Evolutionary conservation across 2,888 invertebrate species (phyloP), one percentile per base, ranked within the genome.

Genomic region (Agrotis clavis): DNA sequence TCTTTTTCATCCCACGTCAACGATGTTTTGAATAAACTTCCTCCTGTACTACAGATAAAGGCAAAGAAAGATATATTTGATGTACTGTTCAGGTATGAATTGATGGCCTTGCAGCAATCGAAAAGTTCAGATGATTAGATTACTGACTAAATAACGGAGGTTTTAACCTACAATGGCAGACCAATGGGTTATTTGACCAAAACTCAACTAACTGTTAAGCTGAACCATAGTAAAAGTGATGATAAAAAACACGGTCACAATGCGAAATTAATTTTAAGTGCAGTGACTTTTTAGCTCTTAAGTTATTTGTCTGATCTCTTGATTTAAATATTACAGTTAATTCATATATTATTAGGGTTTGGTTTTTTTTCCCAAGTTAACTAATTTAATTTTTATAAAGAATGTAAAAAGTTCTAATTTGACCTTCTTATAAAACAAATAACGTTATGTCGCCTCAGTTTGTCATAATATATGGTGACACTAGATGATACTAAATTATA

Each of bases 11-110:
- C 1, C 0, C 69, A 69, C 25, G 41, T 69, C 1, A 57, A 50
- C 45, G 50, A 70, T 4, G 19, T 70, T 50, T 14, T 70, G 11
- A 69, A 57, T 50, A 70, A 70, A 57, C 69, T 70, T 19, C 56
- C 70, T 19, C 56, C 70, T 19, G 4, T 57, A 0, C 11, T 70
- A 19, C 69, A 68, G 50, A 57, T 70, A 30, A 70, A 57, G 19
- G 70, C 70, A 1, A 70, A 69, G 18, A 68, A 30, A 0, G 70
- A 70, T 0, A 50, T 70, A 30, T 70, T 50, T 1, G 57, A 68
- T 30, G 25, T 68, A 18, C 50, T 70, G 30, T 70, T 50, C 11
- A 69, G 50, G 18, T 70, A 70, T 1, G 57, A 70, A 30, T 48
- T 70, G 13, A 57, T 70, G 70, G 25, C 25, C 18, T 41, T 56